These are phyloP conservation scores for Tachyglossus aculeatus DNA, from an alignment of 2,797 vertebrate species.

Conservation along the genomic window DNA sequence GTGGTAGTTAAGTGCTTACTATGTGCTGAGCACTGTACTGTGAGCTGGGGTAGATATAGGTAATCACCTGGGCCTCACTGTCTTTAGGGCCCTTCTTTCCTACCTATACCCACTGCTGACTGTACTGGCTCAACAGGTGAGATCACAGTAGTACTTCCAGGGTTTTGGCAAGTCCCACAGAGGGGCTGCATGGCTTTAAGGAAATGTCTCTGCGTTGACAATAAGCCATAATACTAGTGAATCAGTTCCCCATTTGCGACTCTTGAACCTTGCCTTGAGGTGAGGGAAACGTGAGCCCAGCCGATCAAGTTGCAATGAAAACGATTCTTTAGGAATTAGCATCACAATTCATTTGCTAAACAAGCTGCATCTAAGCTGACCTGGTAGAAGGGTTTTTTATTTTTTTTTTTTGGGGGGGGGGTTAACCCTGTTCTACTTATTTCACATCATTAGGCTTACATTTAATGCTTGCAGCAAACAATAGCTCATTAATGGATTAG, in stretches of 20 bases:
- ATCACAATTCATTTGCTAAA: slow-evolving; percentile 74
- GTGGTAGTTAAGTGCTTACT: no score
- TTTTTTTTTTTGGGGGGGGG: no score
- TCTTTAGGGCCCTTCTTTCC: no score
- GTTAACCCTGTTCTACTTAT: slow-evolving; percentile 49
- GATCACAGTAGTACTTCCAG: slow-evolving; percentile 12
- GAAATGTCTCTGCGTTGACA: slow-evolving; percentile 11
- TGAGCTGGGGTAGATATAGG: no score
- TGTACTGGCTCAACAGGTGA: slow-evolving; percentile 43
- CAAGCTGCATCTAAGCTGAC: slow-evolving; percentile 65
- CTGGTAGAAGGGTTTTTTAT: slow-evolving; percentile 49
- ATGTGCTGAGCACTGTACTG: no score
- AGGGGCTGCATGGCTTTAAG: not conserved
- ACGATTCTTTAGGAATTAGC: slow-evolving; percentile 68
- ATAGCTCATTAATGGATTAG: slow-evolving; percentile 87
- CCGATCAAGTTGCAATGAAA: slow-evolving; percentile 73
- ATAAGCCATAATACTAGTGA: slow-evolving; percentile 51
- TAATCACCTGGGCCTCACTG: no score
- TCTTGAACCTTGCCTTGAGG: slow-evolving; percentile 62
- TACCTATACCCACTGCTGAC: slow-evolving; percentile 33
- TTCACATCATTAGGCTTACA: slow-evolving; percentile 77
- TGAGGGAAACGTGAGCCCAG: slow-evolving; percentile 62
- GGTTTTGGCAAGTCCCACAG: not conserved
- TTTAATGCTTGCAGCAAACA: slow-evolving; percentile 81
- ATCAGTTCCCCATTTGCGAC: slow-evolving; percentile 57